Base-by-base conservation (phyloP, 1,140 invertebrate genomes). In the Drosophila persimilis region DNA sequence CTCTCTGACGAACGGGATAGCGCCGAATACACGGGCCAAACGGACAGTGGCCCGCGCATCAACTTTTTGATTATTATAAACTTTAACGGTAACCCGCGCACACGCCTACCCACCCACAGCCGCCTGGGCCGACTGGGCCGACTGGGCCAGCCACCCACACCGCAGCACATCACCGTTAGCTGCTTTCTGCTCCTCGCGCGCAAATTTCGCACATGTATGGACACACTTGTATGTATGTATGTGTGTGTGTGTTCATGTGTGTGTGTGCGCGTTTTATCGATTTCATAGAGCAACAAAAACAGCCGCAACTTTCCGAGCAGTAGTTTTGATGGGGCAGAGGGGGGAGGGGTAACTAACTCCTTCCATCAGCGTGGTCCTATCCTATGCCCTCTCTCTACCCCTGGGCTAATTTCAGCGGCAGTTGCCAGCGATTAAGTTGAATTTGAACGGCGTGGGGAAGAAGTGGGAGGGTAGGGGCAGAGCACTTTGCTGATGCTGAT, bases 261-360 rank as follows among this genome's bases (percentile, higher is more conserved):
- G 15, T 15, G 83, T 86, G 83, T 66, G 62, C 24, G 65, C 46
- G 62, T 67, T 69, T 56, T 86, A 86, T 86, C 74, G 81, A 86
- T 86, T 86, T 86, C 81, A 73, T 86, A 67, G 56, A 77, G 60
- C 67, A 73, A 63, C 78, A 78, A 65, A 57, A 65, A 61, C 69
- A 67, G 47, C 39, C 59, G 58, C 70, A 64, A 71, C 53, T 61
- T 59, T 64, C 61, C 20, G 56, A 75, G 46, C 73, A 64, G 53
- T 77, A 78, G 74, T 77, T 65, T 63, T 39, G 8, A 4, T 1
- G 35, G 22, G 31, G 2, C 22, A n/a, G 17, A 3, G 24, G 24
- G 0, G 3, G 9, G 31, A 3, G 31, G 31, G 9, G 9, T 35
- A 35, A 35, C 35, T 50, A 35, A 9, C 29, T 3, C 50, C 35